phyloP scores from a whole-genome alignment of 2,888 invertebrate genomes.

The Ctena decussata region DNA sequence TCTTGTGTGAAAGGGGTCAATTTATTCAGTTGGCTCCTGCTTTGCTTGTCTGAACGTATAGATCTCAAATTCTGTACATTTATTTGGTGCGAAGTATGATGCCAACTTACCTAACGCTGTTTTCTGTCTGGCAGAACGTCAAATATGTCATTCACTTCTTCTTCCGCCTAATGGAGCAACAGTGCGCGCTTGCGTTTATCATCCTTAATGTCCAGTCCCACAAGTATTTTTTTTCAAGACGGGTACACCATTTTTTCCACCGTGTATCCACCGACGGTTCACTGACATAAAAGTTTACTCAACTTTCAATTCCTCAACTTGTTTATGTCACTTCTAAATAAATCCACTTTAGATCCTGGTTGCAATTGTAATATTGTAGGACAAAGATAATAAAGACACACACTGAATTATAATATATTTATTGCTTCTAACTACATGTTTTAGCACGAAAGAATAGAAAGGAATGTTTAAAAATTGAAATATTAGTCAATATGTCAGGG shows the following conservation, averaged over 20 bases:
- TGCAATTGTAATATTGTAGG: too few relatives aligned
- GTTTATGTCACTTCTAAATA: too few relatives aligned
- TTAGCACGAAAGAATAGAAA: too few relatives aligned
- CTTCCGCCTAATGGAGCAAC: neutral
- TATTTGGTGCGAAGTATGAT: neutral
- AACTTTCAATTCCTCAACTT: too few relatives aligned
- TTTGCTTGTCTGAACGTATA: neutral
- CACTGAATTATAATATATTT: too few relatives aligned
- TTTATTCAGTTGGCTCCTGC: neutral
- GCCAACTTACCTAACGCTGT: neutral
- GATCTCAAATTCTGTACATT: neutral
- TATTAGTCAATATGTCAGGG: too few relatives aligned
- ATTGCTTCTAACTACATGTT: too few relatives aligned
- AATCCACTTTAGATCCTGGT: too few relatives aligned
- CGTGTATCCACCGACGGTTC: neutral
- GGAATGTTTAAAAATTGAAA: too few relatives aligned
- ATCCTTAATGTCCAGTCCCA: neutral
- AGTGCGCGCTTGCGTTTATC: neutral
- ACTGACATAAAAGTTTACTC: neutral
- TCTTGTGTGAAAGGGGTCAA: neutral
- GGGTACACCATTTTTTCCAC: too few relatives aligned
- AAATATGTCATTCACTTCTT: neutral
- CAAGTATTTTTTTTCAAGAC: neutral
- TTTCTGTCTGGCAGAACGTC: neutral
- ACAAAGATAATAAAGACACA: too few relatives aligned